Percentiles rank a stretch among this genome's conserved stretches.
Evolutionary conservation across 2,113 vertebrate genomes (phyloP).

Genomic region (Myotis lucifugus): DNA sequence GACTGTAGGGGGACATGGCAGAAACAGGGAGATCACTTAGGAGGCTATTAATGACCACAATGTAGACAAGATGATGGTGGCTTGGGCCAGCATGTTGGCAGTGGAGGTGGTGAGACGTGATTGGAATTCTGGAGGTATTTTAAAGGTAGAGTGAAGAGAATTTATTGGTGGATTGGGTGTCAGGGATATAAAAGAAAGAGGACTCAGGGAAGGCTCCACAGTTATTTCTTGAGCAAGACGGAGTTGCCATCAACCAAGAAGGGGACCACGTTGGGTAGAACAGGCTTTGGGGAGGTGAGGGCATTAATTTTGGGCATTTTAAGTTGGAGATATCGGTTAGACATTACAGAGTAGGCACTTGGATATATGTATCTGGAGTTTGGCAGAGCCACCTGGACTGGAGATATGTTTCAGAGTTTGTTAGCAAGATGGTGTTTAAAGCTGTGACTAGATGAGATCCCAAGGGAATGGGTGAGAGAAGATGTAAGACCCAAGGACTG

Average conservation of each 20-base stretch:
- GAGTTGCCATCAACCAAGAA: neutral
- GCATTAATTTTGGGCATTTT: neutral
- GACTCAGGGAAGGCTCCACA: neutral
- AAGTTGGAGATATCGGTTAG: neutral
- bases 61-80: neutral
- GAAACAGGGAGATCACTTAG: neutral
- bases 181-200: neutral
- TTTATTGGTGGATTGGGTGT: neutral
- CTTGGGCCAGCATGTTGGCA: neutral
- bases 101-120: neutral
- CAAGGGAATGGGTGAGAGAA: neutral
- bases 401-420: neutral
- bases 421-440: neutral
- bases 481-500: neutral
- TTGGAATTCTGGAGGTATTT: neutral
- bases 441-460: neutral
- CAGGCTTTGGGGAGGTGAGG: neutral
- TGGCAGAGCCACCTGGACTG: neutral
- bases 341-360: neutral
- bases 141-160: neutral
- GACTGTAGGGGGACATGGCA: no score
- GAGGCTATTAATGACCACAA: neutral
- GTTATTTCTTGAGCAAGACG: neutral
- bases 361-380: neutral
- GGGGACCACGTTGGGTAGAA: neutral